Conservation (phyloP, 2,888 invertebrate genomes). For the Apamea crenata region DNA sequence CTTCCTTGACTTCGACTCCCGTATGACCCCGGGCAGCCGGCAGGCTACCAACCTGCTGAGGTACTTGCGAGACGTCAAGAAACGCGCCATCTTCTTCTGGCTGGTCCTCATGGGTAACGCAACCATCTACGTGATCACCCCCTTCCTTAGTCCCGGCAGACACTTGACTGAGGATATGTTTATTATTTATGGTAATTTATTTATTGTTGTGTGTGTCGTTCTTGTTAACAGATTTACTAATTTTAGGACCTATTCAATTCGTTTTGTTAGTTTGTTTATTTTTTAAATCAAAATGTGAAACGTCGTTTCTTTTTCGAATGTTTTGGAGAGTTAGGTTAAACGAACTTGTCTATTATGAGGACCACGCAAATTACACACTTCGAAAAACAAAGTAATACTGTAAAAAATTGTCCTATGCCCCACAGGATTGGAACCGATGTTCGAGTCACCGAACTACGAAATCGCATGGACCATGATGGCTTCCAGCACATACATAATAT, state of each 20-base stretch:
- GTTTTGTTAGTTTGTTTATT: not conserved
- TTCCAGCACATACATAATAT: constrained; percentile 25
- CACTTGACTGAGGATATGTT: constrained; percentile 54
- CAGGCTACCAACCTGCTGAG: constrained; percentile 57
- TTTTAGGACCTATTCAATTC: not conserved
- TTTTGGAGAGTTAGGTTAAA: not conserved
- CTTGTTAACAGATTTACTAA: not conserved
- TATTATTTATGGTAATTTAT: constrained; percentile 56
- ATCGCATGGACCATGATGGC: constrained; percentile 37
- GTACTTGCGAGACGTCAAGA: constrained; percentile 57
- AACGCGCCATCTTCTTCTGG: constrained; percentile 62
- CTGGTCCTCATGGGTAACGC: constrained; percentile 42
- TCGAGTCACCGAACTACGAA: constrained; percentile 60
- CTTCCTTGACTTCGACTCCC: constrained; percentile 64
- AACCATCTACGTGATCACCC: constrained; percentile 21
- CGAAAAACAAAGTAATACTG: not conserved
- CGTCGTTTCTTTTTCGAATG: not conserved
- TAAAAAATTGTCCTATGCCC: not conserved
- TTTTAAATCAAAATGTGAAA: not conserved
- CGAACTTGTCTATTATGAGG: not conserved
- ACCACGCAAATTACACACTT: not conserved
- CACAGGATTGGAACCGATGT: constrained; percentile 63
- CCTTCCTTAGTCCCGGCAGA: constrained; percentile 29
- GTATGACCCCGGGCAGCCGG: constrained; percentile 55
- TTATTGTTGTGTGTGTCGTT: not conserved